These are phyloP conservation scores for Ochropacha duplaris DNA, from an alignment of 2,888 invertebrate genomes.

Conservation along the genomic window DNA sequence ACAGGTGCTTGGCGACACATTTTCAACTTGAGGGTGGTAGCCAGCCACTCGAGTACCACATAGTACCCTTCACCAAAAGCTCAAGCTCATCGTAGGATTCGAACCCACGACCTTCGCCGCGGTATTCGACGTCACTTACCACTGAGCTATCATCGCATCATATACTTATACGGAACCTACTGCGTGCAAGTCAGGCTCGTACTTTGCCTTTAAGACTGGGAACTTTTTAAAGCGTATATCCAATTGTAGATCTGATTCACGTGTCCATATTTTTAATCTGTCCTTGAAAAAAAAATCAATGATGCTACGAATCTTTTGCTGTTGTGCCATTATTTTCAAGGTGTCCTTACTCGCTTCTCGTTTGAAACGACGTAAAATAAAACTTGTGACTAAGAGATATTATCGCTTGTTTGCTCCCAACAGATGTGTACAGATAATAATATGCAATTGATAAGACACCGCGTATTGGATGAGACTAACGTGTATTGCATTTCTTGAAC, in stretches of 20 bases:
- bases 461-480: background rate
- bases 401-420: constrained; percentile 18
- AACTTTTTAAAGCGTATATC: no score
- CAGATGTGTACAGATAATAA: constrained; percentile 12
- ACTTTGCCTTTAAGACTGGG: no score
- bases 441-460: background rate
- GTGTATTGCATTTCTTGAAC: background rate
- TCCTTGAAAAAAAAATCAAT: background rate
- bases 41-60: no score
- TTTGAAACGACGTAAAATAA: constrained; percentile 14
- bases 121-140: no score
- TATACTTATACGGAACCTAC: no score
- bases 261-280: background rate
- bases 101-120: no score
- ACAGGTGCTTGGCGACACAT: no score
- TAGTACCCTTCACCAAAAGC: no score
- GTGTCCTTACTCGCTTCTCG: constrained; percentile 32
- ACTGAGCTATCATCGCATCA: no score
- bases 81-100: no score
- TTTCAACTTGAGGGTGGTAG: no score
- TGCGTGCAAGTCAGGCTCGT: no score
- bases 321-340: constrained; percentile 10
- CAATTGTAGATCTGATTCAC: background rate
- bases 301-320: background rate
- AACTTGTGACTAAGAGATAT: constrained; percentile 16